Evolutionary conservation across 2,797 vertebrate species (phyloP).

Genomic region (Stomatorhinus walkeri): DNA sequence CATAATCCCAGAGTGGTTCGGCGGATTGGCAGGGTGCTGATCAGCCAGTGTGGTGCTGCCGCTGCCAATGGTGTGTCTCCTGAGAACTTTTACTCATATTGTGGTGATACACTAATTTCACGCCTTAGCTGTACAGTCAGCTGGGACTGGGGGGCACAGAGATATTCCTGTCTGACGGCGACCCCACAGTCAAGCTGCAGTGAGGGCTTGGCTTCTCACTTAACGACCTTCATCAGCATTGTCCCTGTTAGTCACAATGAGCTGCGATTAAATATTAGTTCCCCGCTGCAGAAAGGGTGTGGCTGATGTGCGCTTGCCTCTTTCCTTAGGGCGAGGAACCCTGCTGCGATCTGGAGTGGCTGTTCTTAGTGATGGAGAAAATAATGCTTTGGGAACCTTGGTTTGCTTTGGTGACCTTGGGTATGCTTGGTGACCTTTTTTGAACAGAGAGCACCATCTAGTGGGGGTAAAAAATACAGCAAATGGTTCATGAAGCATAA

Average conservation of each 20-base stretch:
- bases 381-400: not conserved
- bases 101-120: not conserved
- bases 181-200: not conserved
- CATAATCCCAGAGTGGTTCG: not conserved
- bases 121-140: not conserved
- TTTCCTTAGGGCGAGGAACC: not conserved
- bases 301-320: not conserved
- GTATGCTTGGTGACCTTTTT: not conserved
- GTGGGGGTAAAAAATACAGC: not conserved
- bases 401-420: not conserved
- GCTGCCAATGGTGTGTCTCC: not conserved
- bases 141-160: not conserved
- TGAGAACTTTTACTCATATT: not conserved
- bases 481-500: not conserved
- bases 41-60: not conserved
- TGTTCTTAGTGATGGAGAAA: not conserved
- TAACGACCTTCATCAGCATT: not conserved
- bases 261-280: not conserved
- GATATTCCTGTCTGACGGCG: not conserved
- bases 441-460: not conserved
- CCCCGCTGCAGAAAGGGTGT: not conserved
- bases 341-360: not conserved
- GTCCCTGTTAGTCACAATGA: not conserved
- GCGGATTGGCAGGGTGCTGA: not conserved
- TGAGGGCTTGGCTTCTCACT: not conserved